phyloP scores from a whole-genome alignment of 2,797 vertebrate genomes.

The Basileuterus tristriatus region DNA sequence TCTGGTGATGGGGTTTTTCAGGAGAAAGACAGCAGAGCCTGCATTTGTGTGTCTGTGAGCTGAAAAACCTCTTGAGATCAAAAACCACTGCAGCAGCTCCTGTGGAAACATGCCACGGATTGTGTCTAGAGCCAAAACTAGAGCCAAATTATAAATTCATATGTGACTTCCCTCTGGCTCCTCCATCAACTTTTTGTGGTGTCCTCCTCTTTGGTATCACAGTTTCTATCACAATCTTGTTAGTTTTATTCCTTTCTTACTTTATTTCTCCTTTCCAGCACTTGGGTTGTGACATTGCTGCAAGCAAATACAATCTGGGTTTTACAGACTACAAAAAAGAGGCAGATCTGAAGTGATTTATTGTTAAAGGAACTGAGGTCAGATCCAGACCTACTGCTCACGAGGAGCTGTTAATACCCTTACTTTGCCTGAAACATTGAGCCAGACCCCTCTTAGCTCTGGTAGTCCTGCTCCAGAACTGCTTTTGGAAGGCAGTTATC shows the following conservation, averaged over 20 bases:
- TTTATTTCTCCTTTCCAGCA: not conserved
- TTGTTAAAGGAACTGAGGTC: not conserved
- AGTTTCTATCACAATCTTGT: not conserved
- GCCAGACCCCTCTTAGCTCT: not conserved
- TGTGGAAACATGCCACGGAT: fast-evolving
- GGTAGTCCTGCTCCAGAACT: not conserved
- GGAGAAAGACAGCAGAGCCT: not conserved
- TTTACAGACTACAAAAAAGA: not conserved
- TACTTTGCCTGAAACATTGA: not conserved
- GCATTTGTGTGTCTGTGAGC: not conserved
- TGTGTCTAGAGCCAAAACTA: not conserved
- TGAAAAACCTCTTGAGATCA: not conserved
- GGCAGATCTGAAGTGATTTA: not conserved
- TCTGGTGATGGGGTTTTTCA: not conserved
- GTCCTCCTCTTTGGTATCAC: not conserved
- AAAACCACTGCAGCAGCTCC: not conserved
- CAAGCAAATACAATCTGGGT: not conserved
- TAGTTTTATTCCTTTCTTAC: not conserved
- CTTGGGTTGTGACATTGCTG: not conserved
- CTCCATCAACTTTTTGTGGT: not conserved
- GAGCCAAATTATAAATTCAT: not conserved
- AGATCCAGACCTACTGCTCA: not conserved
- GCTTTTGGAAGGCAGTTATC: not conserved
- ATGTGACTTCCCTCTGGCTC: not conserved
- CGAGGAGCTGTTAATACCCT: not conserved